These are phyloP conservation scores for Calliphora vicina DNA, from an alignment of 1,140 invertebrate genomes.

Conservation along the genomic window DNA sequence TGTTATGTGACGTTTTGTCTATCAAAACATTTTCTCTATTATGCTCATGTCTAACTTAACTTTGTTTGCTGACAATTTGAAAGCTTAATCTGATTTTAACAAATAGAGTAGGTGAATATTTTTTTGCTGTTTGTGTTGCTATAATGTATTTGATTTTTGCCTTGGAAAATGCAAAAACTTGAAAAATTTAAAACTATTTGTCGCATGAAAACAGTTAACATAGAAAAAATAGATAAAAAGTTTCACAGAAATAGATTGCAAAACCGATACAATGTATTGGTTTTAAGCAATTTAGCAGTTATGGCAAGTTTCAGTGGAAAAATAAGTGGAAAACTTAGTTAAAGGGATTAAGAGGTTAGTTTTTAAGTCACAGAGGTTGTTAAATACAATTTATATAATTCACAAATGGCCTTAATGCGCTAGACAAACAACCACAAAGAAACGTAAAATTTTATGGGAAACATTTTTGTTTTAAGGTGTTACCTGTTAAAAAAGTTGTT, in stretches of 20 bases:
- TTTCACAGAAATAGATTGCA: background rate
- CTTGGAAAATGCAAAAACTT: background rate
- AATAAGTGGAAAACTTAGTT: background rate
- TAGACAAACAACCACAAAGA: no score
- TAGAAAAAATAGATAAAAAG: background rate
- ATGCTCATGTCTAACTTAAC: background rate
- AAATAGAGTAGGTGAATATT: background rate
- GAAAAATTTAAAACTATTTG: conserved; percentile 1
- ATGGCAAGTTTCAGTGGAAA: background rate
- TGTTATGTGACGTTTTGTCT: background rate
- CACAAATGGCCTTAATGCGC: no score
- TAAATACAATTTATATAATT: background rate
- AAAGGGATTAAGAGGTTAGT: conserved; percentile 6
- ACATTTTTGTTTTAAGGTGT: no score
- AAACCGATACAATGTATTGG: background rate
- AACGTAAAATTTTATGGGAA: no score
- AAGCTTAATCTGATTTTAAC: conserved; percentile 4
- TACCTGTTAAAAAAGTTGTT: no score
- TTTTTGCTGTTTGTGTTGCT: background rate
- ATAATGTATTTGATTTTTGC: background rate
- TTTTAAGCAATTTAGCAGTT: background rate
- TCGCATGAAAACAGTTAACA: background rate
- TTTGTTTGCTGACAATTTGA: conserved; percentile 13
- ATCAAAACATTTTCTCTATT: conserved; percentile 5
- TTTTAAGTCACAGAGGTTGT: background rate